These are phyloP conservation scores for Harpagifer antarcticus DNA, from an alignment of 2,797 vertebrate genomes.

Conservation along the genomic window DNA sequence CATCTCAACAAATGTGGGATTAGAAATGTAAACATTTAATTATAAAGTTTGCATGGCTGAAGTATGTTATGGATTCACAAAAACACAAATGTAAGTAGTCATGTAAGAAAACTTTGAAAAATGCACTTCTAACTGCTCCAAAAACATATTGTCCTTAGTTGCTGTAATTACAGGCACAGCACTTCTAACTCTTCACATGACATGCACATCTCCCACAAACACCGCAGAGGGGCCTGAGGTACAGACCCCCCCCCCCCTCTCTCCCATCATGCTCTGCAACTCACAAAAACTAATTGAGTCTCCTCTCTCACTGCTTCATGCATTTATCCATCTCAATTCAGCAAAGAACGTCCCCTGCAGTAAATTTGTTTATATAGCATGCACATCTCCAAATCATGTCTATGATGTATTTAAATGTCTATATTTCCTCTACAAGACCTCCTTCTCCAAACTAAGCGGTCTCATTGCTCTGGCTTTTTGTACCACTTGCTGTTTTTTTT, in stretches of 20 bases:
- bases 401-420: constrained; percentile 26
- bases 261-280: background rate
- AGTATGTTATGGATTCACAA: background rate
- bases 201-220: background rate
- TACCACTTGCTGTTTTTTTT: background rate
- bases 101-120: background rate
- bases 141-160: too few species aligned
- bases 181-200: constrained; percentile 3
- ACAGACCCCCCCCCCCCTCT: background rate
- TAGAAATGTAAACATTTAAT: background rate
- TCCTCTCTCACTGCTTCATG: constrained; percentile 30
- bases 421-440: background rate
- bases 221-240: constrained; percentile 1
- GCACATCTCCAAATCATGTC: constrained; percentile 44
- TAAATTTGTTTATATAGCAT: constrained; percentile 15
- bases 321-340: constrained; percentile 37
- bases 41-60: background rate
- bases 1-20: background rate
- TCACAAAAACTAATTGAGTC: constrained; percentile 34
- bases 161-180: background rate
- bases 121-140: background rate
- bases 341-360: constrained; percentile 41
- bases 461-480: constrained; percentile 24
- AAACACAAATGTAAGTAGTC: background rate
- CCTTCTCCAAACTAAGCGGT: background rate